A percentile compares a stretch with the other conserved stretches of the same genome.
phyloP scores from a whole-genome alignment of 1,140 invertebrate species.

The Camponotus vicinus region DNA sequence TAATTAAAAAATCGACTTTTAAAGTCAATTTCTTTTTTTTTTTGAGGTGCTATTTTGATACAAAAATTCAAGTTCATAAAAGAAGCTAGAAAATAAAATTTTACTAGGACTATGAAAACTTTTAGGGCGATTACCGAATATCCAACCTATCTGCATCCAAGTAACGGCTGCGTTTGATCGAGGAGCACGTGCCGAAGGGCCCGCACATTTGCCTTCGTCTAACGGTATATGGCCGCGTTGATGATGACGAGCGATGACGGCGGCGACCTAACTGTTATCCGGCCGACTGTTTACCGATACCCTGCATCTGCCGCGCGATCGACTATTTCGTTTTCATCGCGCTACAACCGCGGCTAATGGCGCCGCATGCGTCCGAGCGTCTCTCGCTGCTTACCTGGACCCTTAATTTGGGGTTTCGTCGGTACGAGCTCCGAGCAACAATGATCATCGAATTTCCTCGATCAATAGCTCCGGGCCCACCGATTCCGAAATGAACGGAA shows the following conservation, averaged over 20 bases:
- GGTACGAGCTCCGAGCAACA: conserved; percentile 37
- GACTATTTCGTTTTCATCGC: conserved; percentile 72
- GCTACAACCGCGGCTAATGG: conserved; percentile 70
- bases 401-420: conserved; percentile 68
- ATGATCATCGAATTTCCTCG: conserved; percentile 63
- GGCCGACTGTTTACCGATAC: conserved; percentile 70
- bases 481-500: conserved; percentile 56
- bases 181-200: conserved; percentile 66
- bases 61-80: background rate
- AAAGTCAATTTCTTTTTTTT: background rate
- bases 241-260: conserved; percentile 71
- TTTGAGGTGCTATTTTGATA: background rate
- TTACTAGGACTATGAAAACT: background rate
- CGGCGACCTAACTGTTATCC: conserved; percentile 66
- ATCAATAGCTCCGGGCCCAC: conserved; percentile 42
- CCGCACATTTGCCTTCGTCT: conserved; percentile 58
- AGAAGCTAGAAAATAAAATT: background rate
- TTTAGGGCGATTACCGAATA: background rate
- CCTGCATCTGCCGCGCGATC: conserved; percentile 71
- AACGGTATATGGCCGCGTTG: conserved; percentile 68
- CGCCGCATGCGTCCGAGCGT: conserved; percentile 74
- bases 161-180: conserved; percentile 59
- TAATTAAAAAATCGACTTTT: background rate
- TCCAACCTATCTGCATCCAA: conserved; percentile 22
- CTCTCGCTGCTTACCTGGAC: conserved; percentile 72